Evolutionary conservation across 1,140 invertebrate species (phyloP), one percentile per base, ranked within the genome.

Genomic region (Nasonia vitripennis): DNA sequence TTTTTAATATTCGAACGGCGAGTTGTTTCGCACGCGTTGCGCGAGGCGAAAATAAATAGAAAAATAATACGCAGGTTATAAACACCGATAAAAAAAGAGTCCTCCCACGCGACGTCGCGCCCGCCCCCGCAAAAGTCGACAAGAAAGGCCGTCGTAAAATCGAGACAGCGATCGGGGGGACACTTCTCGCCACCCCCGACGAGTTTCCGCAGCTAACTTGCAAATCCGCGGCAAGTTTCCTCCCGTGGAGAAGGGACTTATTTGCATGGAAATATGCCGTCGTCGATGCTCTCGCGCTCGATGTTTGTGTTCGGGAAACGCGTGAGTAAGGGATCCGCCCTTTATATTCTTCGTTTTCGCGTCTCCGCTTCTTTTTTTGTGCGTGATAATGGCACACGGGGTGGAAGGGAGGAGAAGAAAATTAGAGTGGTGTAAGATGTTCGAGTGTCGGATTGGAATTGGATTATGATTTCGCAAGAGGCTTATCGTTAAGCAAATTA

Each of bases 201-300:
- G 37, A 71, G n/a, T 81, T 27, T 51, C 27, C 48, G 17, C n/a
- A 41, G 71, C 55, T 34, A 78, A 83, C 31, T 78, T 79, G 67
- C 83, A 74, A 84, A 80, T 79, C 77, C 62, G 48, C 83, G 67
- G 68, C 82, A 75, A 84, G 68, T 11, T 84, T 84, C 78, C 41
- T 31, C 70, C 41, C 62, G 17, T 17, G 41, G 20, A 41, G 4
- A 14, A 12, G 37, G 31, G 67, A 55, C 83, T 84, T 51, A 84
- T 84, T 84, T 84, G 83, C 83, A 84, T 84, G 77, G 83, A 77
- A 84, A 84, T 84, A 84, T 51, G 75, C 34, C n/a, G 68, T 17
- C 71, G 14, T n/a, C 12, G 31, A 11, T n/a, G 80, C 27, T 27
- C 27, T 27, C 51, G 45, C 55, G 70, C 14, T 34, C 81, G 10